phyloP scores from a whole-genome alignment of 2,113 vertebrate genomes.

The Ctenomys sociabilis region DNA sequence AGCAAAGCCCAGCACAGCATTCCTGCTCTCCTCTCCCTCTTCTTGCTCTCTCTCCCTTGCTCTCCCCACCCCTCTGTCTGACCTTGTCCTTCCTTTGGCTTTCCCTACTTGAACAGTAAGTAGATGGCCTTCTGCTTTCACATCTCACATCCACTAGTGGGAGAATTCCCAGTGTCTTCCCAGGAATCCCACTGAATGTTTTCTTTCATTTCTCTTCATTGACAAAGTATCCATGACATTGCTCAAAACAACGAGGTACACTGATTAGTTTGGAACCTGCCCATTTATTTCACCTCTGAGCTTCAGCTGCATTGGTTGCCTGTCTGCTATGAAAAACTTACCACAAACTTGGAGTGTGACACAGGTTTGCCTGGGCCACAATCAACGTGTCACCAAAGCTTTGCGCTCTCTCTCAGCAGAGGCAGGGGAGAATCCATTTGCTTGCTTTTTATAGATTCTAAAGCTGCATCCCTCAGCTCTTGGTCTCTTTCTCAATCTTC shows the following conservation, averaged over 20 bases:
- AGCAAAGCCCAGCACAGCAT: too few relatives aligned
- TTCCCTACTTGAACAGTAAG: background rate
- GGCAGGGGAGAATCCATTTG: background rate
- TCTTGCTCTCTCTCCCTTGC: background rate
- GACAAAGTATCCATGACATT: background rate
- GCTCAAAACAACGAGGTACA: background rate
- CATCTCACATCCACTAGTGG: background rate
- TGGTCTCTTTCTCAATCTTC: background rate
- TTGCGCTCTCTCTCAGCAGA: background rate
- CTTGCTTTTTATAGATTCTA: background rate
- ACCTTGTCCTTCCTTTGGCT: rapidly evolving
- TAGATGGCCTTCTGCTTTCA: background rate
- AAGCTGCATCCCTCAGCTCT: background rate
- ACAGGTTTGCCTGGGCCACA: background rate
- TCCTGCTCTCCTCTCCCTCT: too few relatives aligned
- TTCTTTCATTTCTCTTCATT: background rate
- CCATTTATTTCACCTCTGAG: background rate
- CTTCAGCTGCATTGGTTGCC: background rate
- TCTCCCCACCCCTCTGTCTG: background rate
- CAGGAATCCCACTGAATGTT: background rate
- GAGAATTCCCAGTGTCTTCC: background rate
- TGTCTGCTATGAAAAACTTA: background rate
- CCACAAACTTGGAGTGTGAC: background rate
- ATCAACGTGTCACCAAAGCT: background rate
- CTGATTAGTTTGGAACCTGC: background rate